Base-by-base conservation (phyloP, 2,797 vertebrate genomes). In the Pseudocheirus occidentalis region DNA sequence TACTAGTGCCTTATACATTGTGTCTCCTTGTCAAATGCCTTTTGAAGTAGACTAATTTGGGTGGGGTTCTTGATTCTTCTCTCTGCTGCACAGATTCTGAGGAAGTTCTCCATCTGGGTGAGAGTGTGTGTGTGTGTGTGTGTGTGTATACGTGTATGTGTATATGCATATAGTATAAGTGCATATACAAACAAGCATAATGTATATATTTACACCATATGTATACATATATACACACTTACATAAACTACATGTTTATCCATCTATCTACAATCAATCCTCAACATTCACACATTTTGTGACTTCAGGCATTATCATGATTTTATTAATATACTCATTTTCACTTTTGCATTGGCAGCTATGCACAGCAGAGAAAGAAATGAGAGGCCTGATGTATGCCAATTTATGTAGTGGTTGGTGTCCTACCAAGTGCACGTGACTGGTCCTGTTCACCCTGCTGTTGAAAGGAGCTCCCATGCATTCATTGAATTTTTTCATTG, bases 71-170 rank as follows among this genome's bases (percentile, higher is more conserved):
- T 73, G 16, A 73, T 21, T 73, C 16, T 73, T 73, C 16, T 9
- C 14, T 66, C 13, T n/a, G 34, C 21, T 73, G 16, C 16, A 40
- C 21, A 40, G 66, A 18, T 40, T 40, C 14, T 21, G 18, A 73
- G n/a, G n/a, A 73, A 73, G 16, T 73, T 73, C n/a, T 73, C 16
- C 6, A 18, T 5, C 34, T n/a, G 7, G 57, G 27, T 58, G 27
- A 28, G 0, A 24, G 4, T 56, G 16, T 56, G 55, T 56, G 13
- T 5, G 4, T 55, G 55, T 16, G 55, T 16, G 55, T 54, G 53
- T 16, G 14, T 59, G 1, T 16, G 1, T 2, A 31, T 0, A 66
- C 14, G 1, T 9, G 5, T 16, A 16, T 34, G 11, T 62, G 2
- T 2, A 40, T 21, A 21, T 40, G 34, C 11, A 28, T 29, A 59